Evolutionary conservation across 2,797 vertebrate genomes (phyloP).

Genomic region (Lophius americanus): DNA sequence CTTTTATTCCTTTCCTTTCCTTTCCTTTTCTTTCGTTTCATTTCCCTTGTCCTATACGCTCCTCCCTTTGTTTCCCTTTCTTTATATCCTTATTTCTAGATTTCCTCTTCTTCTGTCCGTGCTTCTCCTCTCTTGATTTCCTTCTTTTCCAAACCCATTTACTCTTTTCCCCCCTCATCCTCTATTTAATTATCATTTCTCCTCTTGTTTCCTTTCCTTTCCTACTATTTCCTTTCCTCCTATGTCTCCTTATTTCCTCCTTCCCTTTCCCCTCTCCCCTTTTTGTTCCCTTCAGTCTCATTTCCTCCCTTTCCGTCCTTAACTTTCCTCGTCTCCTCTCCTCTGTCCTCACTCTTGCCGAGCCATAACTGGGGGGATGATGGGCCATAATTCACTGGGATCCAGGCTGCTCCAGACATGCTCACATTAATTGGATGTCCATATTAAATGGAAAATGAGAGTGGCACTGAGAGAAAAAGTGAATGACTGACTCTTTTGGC

Average conservation of each 20-base stretch:
- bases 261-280: constrained; percentile 16
- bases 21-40: background rate
- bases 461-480: constrained; percentile 87
- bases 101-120: background rate
- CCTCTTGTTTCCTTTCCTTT: background rate
- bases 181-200: background rate
- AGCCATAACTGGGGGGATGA: constrained; percentile 84
- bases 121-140: background rate
- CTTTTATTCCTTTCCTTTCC: background rate
- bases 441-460: constrained; percentile 98
- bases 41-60: background rate
- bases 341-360: constrained; percentile 2
- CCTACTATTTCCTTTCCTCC: background rate
- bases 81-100: too few relatives aligned
- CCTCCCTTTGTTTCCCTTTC: background rate
- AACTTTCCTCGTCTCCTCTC: background rate
- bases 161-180: background rate
- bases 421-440: constrained; percentile 98
- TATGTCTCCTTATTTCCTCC: too few relatives aligned
- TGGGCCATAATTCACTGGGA: constrained; percentile 96
- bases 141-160: background rate
- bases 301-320: background rate
- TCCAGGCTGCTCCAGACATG: constrained; percentile 88
- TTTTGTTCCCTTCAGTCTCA: background rate
- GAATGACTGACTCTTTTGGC: constrained; percentile 98